phyloP scores from a whole-genome alignment of 1,140 invertebrate genomes.

The Anadara kagoshimensis region DNA sequence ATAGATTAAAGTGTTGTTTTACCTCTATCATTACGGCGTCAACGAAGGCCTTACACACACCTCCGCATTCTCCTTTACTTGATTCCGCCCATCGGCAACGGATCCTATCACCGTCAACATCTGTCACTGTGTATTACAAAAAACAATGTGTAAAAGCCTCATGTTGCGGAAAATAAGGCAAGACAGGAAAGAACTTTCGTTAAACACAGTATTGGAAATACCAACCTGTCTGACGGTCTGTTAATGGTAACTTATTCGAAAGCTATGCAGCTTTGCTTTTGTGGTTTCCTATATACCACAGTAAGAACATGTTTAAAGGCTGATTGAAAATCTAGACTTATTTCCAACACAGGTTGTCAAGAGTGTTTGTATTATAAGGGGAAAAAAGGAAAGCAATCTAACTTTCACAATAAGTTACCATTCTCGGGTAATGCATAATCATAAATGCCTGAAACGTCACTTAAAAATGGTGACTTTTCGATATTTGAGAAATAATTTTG shows the following conservation, averaged over 20 bases:
- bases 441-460: too few relatives aligned
- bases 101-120: conserved; percentile 5
- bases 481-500: too few relatives aligned
- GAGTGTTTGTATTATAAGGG: too few relatives aligned
- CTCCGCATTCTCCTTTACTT: conserved; percentile 2
- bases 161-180: not conserved
- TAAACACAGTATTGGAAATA: not conserved
- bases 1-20: not conserved
- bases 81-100: conserved; percentile 11
- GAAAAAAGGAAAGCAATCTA: too few relatives aligned
- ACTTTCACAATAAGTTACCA: too few relatives aligned
- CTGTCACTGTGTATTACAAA: conserved; percentile 3
- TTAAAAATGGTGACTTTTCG: too few relatives aligned
- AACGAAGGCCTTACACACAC: conserved; percentile 5
- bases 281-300: not conserved
- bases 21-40: conserved; percentile 16
- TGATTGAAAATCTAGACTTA: too few relatives aligned
- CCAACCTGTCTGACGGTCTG: not conserved
- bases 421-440: too few relatives aligned
- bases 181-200: not conserved
- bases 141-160: not conserved
- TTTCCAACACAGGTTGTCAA: too few relatives aligned
- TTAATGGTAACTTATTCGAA: not conserved
- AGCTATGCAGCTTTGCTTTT: not conserved
- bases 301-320: too few relatives aligned